A percentile compares a stretch with the other conserved stretches of the same genome.
phyloP scores from a whole-genome alignment of 1,140 invertebrate species.

The Diorhabda carinulata region DNA sequence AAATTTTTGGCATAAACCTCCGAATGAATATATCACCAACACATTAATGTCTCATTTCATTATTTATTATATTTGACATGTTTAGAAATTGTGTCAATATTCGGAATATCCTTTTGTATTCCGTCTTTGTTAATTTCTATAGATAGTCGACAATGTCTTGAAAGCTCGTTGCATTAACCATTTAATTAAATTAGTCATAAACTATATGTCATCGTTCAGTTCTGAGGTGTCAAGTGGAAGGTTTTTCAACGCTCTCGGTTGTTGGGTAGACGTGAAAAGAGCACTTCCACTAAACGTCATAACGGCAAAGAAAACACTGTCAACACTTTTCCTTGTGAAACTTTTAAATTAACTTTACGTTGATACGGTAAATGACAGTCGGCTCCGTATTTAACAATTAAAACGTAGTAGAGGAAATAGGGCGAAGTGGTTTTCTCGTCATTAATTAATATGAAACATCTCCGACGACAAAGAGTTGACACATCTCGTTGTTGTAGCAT shows the following conservation, averaged over 20 bases:
- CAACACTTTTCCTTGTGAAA: conserved; percentile 12
- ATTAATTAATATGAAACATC: conserved; percentile 15
- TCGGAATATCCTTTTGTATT: no score
- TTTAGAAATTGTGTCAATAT: no score
- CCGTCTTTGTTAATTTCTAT: no score
- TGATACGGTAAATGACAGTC: conserved; percentile 10
- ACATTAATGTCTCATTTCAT: no score
- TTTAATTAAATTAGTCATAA: background rate
- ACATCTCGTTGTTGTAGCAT: background rate
- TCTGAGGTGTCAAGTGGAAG: background rate
- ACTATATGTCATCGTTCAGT: background rate
- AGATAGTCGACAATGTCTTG: no score
- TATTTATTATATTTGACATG: no score
- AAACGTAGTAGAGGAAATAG: background rate
- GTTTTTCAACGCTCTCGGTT: background rate
- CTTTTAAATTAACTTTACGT: conserved; percentile 14
- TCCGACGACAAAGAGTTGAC: conserved; percentile 5
- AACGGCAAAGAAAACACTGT: conserved; percentile 8
- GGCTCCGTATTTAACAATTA: conserved; percentile 10
- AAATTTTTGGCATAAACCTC: no score
- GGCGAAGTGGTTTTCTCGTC: conserved; percentile 5
- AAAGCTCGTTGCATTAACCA: no score
- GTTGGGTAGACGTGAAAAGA: background rate
- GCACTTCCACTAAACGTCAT: conserved; percentile 7
- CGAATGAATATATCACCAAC: no score